Base-by-base conservation (phyloP, 2,888 invertebrate genomes). In the Cephus sareptanus region DNA sequence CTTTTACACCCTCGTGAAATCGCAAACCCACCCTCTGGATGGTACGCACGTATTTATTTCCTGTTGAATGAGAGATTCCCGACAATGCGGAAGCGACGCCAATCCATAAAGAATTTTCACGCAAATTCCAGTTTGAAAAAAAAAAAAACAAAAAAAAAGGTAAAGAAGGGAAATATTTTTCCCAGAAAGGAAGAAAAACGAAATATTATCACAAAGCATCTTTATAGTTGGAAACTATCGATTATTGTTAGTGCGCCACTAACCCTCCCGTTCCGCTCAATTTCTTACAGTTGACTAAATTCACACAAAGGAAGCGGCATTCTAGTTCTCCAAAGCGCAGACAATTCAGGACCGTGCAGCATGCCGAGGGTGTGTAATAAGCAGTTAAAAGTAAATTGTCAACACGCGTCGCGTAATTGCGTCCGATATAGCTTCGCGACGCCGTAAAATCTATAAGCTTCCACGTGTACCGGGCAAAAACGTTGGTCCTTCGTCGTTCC, bases 331-430 rank as follows among this genome's bases (percentile, higher is more conserved):
- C 56, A 56, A 56, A 23, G 56, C 15, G 6, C 56, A 56, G 23
- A 23, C 23, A 56, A 23, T 56, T 56, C 56, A 56, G 56, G 23
- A 23, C 23, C 56, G 6, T 56, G 56, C 56, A 23, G 56, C 23
- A 3, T 56, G 23, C 23, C 76, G 76, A 68, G 78, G 73, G 78
- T 71, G 71, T 73, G 78, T 78, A 75, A 78, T 78, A 78, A 78
- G 75, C 78, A 73, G 75, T 78, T 78, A 75, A 75, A 78, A 78
- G 69, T 78, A 78, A 78, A 78, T 78, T 78, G 78, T 78, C 75
- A 75, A 75, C 78, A 78, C 78, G 78, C 78, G 78, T 73, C 75
- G 13, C 33, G 71, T 34, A 71, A 71, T 71, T 71, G 31, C 71
- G 71, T 15, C 56, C 23, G 56, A 56, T 56, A 23, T 23, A 15